These are phyloP conservation scores for Megaleporinus macrocephalus DNA, from an alignment of 2,113 vertebrate genomes.

Conservation along the genomic window DNA sequence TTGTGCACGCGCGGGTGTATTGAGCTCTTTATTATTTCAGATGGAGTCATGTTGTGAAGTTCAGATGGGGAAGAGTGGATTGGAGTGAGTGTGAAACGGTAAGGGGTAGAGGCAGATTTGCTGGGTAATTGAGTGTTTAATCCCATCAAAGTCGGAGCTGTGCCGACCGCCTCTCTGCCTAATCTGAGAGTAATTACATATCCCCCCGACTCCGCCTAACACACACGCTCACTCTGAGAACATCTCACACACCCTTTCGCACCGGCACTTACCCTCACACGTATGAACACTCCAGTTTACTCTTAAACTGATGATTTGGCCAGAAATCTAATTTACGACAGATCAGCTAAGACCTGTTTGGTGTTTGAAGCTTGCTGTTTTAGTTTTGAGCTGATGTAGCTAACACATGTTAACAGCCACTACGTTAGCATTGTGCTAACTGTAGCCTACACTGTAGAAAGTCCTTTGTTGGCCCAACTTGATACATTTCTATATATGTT, in stretches of 20 bases:
- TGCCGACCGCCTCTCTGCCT: slow-evolving; percentile 64
- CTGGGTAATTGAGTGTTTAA: slow-evolving; percentile 77
- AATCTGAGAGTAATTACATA: slow-evolving; percentile 77
- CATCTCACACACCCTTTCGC: slow-evolving; percentile 21
- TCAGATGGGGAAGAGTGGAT: slow-evolving; percentile 37
- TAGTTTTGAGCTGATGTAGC: neutral
- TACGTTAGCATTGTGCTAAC: neutral
- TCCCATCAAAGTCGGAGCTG: slow-evolving; percentile 76
- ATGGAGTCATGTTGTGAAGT: slow-evolving; percentile 26
- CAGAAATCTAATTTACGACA: neutral
- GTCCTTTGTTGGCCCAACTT: too few species aligned
- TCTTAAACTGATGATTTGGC: slow-evolving; percentile 14
- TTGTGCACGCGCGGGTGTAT: neutral
- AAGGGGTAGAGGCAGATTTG: slow-evolving; percentile 56
- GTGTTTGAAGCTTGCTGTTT: neutral
- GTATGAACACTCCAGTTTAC: slow-evolving; percentile 45
- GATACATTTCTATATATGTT: too few species aligned
- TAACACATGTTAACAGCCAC: neutral
- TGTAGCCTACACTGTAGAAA: too few species aligned
- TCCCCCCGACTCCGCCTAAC: slow-evolving; percentile 51
- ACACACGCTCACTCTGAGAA: slow-evolving; percentile 35
- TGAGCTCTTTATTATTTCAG: slow-evolving; percentile 12
- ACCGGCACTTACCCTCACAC: slow-evolving; percentile 9
- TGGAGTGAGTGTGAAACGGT: slow-evolving; percentile 35
- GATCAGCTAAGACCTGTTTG: too few species aligned